Evolutionary conservation across 2,113 vertebrate species (phyloP).

Genomic region (Poeciliopsis turrubarensis): DNA sequence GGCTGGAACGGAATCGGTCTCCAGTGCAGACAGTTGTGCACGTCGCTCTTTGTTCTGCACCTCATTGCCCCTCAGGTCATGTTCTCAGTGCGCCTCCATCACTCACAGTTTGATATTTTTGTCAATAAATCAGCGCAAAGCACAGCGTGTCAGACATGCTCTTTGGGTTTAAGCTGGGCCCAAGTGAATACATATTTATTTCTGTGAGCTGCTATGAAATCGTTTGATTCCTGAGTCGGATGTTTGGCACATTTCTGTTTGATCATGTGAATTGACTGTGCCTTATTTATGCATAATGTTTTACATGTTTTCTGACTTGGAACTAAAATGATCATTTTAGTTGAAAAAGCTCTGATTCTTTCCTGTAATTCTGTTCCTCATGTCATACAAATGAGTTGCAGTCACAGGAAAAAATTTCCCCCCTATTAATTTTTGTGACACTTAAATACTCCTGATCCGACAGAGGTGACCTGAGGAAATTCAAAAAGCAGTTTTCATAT

Average conservation of each 20-base stretch:
- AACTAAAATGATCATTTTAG: neutral
- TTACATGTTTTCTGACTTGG: slow-evolving; percentile 36
- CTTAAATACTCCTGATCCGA: too few relatives aligned
- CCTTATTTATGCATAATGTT: slow-evolving; percentile 49
- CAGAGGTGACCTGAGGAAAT: too few relatives aligned
- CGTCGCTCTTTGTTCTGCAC: slow-evolving; percentile 75
- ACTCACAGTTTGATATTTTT: slow-evolving; percentile 78
- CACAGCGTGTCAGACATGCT: slow-evolving; percentile 71
- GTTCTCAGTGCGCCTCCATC: slow-evolving; percentile 69
- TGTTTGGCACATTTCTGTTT: slow-evolving; percentile 61
- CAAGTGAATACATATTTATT: slow-evolving; percentile 77
- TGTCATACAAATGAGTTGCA: too few relatives aligned
- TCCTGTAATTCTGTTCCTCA: neutral
- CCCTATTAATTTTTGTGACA: too few relatives aligned
- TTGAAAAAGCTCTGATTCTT: too few relatives aligned
- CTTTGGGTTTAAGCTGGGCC: slow-evolving; percentile 59
- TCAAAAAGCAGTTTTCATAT: too few relatives aligned
- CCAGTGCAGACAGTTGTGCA: slow-evolving; percentile 71
- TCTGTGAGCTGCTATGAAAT: slow-evolving; percentile 59
- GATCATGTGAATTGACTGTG: slow-evolving; percentile 61
- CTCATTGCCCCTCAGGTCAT: slow-evolving; percentile 78
- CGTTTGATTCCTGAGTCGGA: slow-evolving; percentile 66
- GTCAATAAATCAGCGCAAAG: slow-evolving; percentile 80
- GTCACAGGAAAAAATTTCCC: too few relatives aligned
- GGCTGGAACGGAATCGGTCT: slow-evolving; percentile 56